A percentile compares a stretch with the other conserved stretches of the same genome.
phyloP scores from a whole-genome alignment of 2,113 vertebrate species.

The Tachysurus vachellii region DNA sequence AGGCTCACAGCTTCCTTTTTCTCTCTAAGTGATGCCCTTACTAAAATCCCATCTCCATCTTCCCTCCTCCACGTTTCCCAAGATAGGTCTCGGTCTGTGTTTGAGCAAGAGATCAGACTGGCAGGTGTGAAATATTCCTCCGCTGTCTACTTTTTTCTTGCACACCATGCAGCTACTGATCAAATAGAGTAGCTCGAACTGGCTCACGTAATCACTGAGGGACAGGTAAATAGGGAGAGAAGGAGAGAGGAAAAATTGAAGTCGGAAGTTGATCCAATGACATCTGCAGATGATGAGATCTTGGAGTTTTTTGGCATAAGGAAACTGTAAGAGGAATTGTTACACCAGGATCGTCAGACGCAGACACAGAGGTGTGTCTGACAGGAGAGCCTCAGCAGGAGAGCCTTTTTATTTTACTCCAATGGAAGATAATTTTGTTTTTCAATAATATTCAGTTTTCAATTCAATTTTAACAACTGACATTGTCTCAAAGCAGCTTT shows the following conservation, averaged over 20 bases:
- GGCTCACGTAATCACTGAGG: slow-evolving; percentile 6
- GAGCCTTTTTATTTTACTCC: too few species aligned
- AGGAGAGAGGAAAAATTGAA: slow-evolving; percentile 9
- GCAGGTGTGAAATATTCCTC: slow-evolving; percentile 34
- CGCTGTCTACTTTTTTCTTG: background rate
- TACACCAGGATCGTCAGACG: background rate
- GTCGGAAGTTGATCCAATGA: background rate
- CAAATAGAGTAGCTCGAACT: slow-evolving; percentile 21
- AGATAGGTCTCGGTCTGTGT: slow-evolving; percentile 24
- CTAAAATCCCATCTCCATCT: slow-evolving; percentile 25
- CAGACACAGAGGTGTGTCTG: background rate
- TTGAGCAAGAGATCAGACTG: slow-evolving; percentile 19
- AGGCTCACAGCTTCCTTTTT: slow-evolving; percentile 17
- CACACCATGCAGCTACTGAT: slow-evolving; percentile 3
- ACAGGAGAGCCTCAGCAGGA: background rate
- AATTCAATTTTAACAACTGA: too few species aligned
- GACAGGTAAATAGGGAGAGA: slow-evolving; percentile 9
- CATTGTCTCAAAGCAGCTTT: too few species aligned
- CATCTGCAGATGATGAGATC: slow-evolving; percentile 7
- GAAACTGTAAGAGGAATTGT: background rate
- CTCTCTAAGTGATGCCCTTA: slow-evolving; percentile 23
- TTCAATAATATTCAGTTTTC: background rate
- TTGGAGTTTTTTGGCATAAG: background rate
- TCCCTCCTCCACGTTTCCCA: slow-evolving; percentile 16
- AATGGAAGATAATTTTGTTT: background rate